Evolutionary conservation across 1,140 invertebrate genomes (phyloP), one percentile per base, ranked within the genome.

Genomic region (Scaptomyza pallida): DNA sequence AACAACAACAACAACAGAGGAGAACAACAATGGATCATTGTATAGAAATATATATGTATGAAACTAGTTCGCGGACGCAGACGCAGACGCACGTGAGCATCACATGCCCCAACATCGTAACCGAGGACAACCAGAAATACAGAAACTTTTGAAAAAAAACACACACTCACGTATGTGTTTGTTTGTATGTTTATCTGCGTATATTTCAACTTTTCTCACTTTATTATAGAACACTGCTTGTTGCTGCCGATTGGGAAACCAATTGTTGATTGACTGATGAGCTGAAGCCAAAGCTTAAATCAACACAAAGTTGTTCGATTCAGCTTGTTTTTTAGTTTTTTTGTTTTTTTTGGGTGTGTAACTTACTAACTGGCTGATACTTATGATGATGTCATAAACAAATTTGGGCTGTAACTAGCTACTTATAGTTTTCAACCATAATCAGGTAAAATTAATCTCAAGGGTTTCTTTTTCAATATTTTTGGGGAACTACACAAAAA

Each of bases 181-280:
- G 9, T 9, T 8, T 9, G 2, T 9, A 30, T 9, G 2, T 8
- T 9, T 9, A 30, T 67, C 56, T 71, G 54, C 54, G 37, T 59
- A 15, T 55, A 15, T 52, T 23, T 43, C 21, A 37, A 51, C 59
- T 62, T 2, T 17, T 45, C 15, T 21, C 16, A 23, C 54, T 57
- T 69, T 12, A 30, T 33, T 54, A 67, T 75, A 59, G 26, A 30
- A 30, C 26, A 30, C 6, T 9, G 26, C 33, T n/a, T 3, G 3
- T 35, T 37, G 8, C 4, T n/a, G 10, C n/a, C 33, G 6, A 55
- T 51, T 54, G 19, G 15, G 59, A 61, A 81, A 67, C 56, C 80
- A 85, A 85, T 86, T 85, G 81, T 80, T 86, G 81, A 85, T 80
- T 83, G 81, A 75, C 67, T 78, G 75, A 64, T 75, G 56, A 44